Conservation (phyloP, 2,113 vertebrate species). For the Cichladusa arquata region DNA sequence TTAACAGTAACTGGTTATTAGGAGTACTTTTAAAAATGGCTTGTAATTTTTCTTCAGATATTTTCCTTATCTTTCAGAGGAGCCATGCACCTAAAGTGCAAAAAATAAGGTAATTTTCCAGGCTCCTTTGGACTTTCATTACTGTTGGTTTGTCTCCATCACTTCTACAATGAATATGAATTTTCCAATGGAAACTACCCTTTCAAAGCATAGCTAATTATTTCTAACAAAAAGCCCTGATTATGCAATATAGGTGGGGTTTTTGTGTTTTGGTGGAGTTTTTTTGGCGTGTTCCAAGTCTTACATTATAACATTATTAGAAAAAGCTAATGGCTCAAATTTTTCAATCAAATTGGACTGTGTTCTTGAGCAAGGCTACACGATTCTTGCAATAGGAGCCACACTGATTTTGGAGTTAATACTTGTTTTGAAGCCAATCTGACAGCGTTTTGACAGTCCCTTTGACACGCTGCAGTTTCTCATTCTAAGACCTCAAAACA, state of each 20-base stretch:
- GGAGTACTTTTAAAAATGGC: background rate
- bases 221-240: background rate
- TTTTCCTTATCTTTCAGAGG: background rate
- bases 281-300: background rate
- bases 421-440: background rate
- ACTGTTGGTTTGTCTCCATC: background rate
- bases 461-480: background rate
- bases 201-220: background rate
- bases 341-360: background rate
- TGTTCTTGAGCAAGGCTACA: background rate
- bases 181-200: background rate
- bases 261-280: background rate
- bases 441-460: background rate
- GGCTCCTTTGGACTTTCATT: background rate
- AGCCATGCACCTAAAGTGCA: background rate
- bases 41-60: background rate
- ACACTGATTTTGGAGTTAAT: background rate
- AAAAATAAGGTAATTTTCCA: background rate
- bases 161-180: background rate
- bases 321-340: background rate
- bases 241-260: background rate
- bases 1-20: background rate
- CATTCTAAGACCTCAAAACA: background rate
- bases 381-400: background rate
- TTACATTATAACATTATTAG: background rate